A percentile compares a stretch with the other conserved stretches of the same genome.
These are phyloP conservation scores for Holotrichia oblita DNA, from an alignment of 1,140 invertebrate species.

Conservation along the genomic window DNA sequence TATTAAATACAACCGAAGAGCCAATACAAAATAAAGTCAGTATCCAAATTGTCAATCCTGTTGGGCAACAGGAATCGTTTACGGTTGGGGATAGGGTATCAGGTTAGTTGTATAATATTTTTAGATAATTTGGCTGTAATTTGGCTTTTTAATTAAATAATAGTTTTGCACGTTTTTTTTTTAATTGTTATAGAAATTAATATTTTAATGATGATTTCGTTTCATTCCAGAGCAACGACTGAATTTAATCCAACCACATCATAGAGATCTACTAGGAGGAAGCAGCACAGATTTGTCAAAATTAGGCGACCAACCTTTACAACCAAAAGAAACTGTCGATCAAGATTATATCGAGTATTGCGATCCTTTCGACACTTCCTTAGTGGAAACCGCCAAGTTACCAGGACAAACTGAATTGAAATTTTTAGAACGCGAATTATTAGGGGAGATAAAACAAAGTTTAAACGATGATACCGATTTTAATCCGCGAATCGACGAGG, in stretches of 20 bases:
- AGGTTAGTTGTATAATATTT: conserved; percentile 39
- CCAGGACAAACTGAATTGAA: conserved; percentile 82
- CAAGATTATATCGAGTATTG: conserved; percentile 70
- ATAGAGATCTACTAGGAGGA: conserved; percentile 75
- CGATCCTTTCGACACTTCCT: conserved; percentile 88
- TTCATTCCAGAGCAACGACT: conserved; percentile 51
- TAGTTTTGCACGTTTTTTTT: too few relatives aligned
- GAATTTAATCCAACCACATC: conserved; percentile 58
- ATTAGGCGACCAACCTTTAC: conserved; percentile 73
- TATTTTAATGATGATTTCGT: too few relatives aligned
- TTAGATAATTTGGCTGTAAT: not conserved
- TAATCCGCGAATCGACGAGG: conserved; percentile 72
- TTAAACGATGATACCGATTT: conserved; percentile 73
- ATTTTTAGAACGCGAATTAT: conserved; percentile 79
- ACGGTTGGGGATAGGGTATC: conserved; percentile 60
- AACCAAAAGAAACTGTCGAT: conserved; percentile 64
- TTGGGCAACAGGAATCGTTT: conserved; percentile 63
- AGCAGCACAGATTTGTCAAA: conserved; percentile 78
- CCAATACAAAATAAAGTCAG: conserved; percentile 62
- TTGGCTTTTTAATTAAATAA: too few relatives aligned
- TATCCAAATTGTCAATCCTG: conserved; percentile 66
- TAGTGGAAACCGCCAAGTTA: conserved; percentile 72
- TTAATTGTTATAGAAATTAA: too few relatives aligned
- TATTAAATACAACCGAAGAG: conserved; percentile 63
- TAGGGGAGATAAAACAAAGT: conserved; percentile 62